Evolutionary conservation across 2,797 vertebrate genomes (phyloP).

Genomic region (Sebastes trivittatus): DNA sequence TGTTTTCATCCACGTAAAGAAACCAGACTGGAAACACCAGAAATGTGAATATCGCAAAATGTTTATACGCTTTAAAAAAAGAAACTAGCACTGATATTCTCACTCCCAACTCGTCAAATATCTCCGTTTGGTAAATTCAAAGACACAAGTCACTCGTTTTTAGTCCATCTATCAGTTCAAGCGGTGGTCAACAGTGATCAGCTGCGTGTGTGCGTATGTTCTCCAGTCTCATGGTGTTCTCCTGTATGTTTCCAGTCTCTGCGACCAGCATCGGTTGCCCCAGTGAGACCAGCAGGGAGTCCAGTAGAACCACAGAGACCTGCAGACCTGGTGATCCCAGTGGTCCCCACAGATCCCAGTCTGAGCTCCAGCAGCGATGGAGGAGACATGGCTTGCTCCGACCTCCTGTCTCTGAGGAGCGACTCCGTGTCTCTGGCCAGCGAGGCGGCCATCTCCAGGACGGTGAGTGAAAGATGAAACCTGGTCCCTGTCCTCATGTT

Average conservation of each 20-base stretch:
- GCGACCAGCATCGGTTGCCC: neutral
- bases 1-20: too few species aligned
- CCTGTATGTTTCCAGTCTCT: conserved; percentile 4
- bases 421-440: conserved; percentile 68
- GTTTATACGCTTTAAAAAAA: too few species aligned
- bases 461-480: conserved; percentile 56
- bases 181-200: neutral
- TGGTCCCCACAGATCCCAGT: neutral
- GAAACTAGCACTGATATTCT: too few species aligned
- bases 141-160: neutral
- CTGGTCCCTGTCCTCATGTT: neutral
- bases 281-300: neutral
- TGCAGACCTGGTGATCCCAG: conserved; percentile 7
- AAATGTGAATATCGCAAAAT: too few species aligned
- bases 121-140: neutral
- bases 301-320: neutral
- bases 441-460: conserved; percentile 51
- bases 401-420: conserved; percentile 65
- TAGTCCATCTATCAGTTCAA: neutral
- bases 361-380: conserved; percentile 28
- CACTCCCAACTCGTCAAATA: too few species aligned
- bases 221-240: neutral
- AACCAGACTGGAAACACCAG: too few species aligned
- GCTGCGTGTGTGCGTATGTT: neutral
- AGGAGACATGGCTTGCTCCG: conserved; percentile 50